Percentiles rank a stretch among this genome's conserved stretches.
These are phyloP conservation scores for Acronicta psi DNA, from an alignment of 2,888 invertebrate genomes.

Conservation along the genomic window DNA sequence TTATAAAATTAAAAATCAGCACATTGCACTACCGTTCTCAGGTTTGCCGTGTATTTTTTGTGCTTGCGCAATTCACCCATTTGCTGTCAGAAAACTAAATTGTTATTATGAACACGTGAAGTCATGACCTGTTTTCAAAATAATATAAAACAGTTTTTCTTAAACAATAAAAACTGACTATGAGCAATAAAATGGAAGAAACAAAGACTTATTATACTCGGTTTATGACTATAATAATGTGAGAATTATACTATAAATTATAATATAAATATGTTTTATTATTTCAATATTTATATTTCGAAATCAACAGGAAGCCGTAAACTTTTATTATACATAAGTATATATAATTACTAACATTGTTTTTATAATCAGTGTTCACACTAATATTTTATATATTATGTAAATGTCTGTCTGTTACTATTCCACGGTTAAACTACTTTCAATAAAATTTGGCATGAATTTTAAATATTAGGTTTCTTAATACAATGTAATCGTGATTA, in stretches of 20 bases:
- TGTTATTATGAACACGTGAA: constrained; percentile 27
- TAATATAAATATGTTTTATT: constrained; percentile 40
- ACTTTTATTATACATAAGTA: constrained; percentile 51
- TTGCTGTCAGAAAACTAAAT: constrained; percentile 35
- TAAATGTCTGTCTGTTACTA: neutral
- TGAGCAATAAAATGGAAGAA: constrained; percentile 19
- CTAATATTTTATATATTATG: neutral
- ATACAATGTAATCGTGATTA: too few species aligned
- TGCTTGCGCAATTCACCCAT: too few species aligned
- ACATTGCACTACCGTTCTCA: too few species aligned
- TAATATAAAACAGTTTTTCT: constrained; percentile 19
- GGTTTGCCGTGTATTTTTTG: too few species aligned
- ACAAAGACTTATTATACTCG: constrained; percentile 48
- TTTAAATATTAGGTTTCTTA: too few species aligned
- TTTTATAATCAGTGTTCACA: constrained; percentile 37
- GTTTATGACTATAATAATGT: constrained; percentile 43
- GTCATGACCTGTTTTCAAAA: constrained; percentile 37
- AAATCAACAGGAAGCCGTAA: constrained; percentile 57
- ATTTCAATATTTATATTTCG: constrained; percentile 45
- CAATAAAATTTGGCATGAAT: too few species aligned
- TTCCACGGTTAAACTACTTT: neutral
- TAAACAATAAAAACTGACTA: constrained; percentile 13
- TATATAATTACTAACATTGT: constrained; percentile 53
- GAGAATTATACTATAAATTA: constrained; percentile 55
- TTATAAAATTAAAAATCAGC: too few species aligned